These are phyloP conservation scores for Dicaeum eximium DNA, from an alignment of 2,113 vertebrate genomes.

Conservation along the genomic window DNA sequence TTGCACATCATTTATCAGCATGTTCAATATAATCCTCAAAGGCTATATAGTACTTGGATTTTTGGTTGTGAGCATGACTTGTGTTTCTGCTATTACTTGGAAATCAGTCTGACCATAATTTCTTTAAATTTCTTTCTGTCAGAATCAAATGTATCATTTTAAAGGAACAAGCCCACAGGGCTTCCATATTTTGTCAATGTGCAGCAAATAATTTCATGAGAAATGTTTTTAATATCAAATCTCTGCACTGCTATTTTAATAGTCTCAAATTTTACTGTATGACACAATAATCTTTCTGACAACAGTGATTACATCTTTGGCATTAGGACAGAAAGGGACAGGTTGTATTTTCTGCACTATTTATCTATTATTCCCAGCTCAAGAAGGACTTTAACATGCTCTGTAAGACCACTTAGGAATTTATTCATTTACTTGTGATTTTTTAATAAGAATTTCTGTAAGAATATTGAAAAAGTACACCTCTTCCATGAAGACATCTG, in stretches of 20 bases:
- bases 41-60: not conserved
- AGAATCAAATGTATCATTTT: not conserved
- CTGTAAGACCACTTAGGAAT: not conserved
- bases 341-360: not conserved
- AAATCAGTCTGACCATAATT: not conserved
- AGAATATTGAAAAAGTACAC: not conserved
- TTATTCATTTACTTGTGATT: not conserved
- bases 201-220: slow-evolving; percentile 23
- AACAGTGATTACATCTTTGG: not conserved
- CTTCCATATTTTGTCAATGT: not conserved
- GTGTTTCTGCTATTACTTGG: not conserved
- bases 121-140: not conserved
- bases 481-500: not conserved
- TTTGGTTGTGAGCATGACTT: not conserved
- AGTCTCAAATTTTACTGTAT: not conserved
- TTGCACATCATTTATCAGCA: not conserved
- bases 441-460: not conserved
- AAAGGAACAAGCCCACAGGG: slow-evolving; percentile 6
- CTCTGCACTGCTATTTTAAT: slow-evolving; percentile 2
- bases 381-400: not conserved
- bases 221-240: slow-evolving; percentile 30
- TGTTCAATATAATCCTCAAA: not conserved
- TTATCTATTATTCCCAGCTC: not conserved
- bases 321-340: not conserved
- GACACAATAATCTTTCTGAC: not conserved